These are phyloP conservation scores for Meloidogyne floridensis DNA, from an alignment of 1,140 invertebrate species.

Conservation along the genomic window DNA sequence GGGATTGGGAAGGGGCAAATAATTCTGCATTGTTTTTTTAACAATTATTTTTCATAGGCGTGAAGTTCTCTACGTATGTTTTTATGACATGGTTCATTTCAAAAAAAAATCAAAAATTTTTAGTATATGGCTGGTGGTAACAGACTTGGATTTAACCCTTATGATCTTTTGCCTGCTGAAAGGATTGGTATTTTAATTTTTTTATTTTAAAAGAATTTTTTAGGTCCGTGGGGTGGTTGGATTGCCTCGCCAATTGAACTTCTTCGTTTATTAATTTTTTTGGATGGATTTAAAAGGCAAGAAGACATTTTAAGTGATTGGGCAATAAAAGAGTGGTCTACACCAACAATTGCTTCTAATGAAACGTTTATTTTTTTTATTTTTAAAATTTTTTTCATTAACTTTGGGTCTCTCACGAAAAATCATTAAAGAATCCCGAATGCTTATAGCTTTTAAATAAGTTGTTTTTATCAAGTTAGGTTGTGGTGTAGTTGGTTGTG, in stretches of 20 bases:
- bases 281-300: constrained; percentile 56
- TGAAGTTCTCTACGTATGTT: constrained; percentile 57
- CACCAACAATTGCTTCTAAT: constrained; percentile 59
- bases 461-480: too few relatives aligned
- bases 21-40: background rate
- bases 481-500: too few relatives aligned
- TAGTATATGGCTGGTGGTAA: constrained; percentile 60
- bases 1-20: background rate
- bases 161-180: constrained; percentile 60
- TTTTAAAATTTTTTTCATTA: background rate
- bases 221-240: constrained; percentile 65
- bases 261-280: constrained; percentile 54
- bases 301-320: constrained; percentile 51
- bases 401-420: too few relatives aligned
- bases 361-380: constrained; percentile 56
- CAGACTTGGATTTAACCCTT: constrained; percentile 60
- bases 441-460: too few relatives aligned
- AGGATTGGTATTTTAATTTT: constrained; percentile 37
- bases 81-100: too few relatives aligned
- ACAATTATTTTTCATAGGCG: constrained; percentile 38
- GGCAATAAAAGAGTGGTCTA: constrained; percentile 55
- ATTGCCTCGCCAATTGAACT: constrained; percentile 65
- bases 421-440: too few relatives aligned
- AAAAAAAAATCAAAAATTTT: background rate
- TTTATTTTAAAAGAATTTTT: background rate